phyloP scores from a whole-genome alignment of 2,113 vertebrate species.

The Gopherus flavomarginatus region DNA sequence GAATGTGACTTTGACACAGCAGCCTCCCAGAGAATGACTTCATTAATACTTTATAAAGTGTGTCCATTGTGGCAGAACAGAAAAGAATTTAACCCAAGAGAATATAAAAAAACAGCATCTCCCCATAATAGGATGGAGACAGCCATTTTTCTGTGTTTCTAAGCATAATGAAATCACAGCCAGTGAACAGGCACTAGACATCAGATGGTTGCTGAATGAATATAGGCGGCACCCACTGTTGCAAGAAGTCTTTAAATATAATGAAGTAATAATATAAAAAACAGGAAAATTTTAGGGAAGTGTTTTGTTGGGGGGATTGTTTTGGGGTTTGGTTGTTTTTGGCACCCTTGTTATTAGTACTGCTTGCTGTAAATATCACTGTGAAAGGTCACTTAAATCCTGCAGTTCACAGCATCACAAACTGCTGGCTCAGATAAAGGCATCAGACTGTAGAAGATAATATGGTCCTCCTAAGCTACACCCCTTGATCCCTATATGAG shows the following conservation, averaged over 20 bases:
- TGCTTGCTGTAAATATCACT: conserved; percentile 73
- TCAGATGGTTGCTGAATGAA: not conserved
- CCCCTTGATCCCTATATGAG: conserved; percentile 46
- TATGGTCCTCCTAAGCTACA: conserved; percentile 52
- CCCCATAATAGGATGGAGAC: not conserved
- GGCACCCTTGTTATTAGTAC: conserved; percentile 49
- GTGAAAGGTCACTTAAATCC: conserved; percentile 74
- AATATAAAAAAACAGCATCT: not conserved
- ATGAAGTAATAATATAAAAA: conserved; percentile 37
- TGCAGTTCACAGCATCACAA: conserved; percentile 63
- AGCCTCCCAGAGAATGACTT: conserved; percentile 55
- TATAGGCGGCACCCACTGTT: not conserved
- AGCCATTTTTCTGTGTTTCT: conserved; percentile 24
- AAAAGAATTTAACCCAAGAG: conserved; percentile 32
- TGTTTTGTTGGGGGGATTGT: not conserved
- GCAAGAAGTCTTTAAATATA: conserved; percentile 55
- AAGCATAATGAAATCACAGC: conserved; percentile 21
- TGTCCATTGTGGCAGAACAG: conserved; percentile 39
- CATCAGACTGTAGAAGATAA: conserved; percentile 68
- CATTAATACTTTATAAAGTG: conserved; percentile 62
- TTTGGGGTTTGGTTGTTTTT: not conserved
- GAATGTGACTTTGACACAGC: conserved; percentile 54
- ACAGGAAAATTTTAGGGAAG: not conserved
- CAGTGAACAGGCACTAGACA: not conserved
- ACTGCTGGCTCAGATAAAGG: conserved; percentile 71